Conservation (phyloP, 1,140 invertebrate species). For the Holcopasites calliopsidis region DNA sequence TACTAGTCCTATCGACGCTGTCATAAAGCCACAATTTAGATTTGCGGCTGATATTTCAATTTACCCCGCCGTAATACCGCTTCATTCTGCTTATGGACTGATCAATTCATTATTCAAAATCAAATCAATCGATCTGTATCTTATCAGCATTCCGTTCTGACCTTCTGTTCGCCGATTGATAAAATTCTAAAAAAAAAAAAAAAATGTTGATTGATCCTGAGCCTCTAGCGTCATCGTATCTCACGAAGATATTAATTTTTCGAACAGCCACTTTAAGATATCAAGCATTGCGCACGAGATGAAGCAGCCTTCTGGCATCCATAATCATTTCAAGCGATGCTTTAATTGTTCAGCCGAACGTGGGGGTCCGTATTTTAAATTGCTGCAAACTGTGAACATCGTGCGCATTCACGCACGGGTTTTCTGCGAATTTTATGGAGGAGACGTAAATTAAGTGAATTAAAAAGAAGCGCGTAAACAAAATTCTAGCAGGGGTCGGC, state of each 20-base stretch:
- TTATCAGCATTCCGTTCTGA: background rate
- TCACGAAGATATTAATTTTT: conserved; percentile 20
- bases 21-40: conserved; percentile 33
- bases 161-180: background rate
- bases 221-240: too few species aligned
- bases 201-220: too few species aligned
- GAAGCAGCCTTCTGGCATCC: conserved; percentile 35
- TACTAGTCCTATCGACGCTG: conserved; percentile 38
- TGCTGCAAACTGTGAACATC: conserved; percentile 4
- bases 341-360: conserved; percentile 71
- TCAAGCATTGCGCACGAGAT: conserved; percentile 2
- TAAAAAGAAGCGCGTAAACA: too few species aligned
- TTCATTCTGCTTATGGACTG: too few species aligned
- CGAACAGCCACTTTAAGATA: conserved; percentile 11
- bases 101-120: background rate
- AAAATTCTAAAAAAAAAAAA: too few species aligned
- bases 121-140: background rate
- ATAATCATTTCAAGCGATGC: conserved; percentile 42
- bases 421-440: background rate
- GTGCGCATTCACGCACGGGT: background rate
- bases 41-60: conserved; percentile 36
- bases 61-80: too few species aligned
- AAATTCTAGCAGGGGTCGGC: too few species aligned
- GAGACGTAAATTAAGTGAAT: too few species aligned
- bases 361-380: conserved; percentile 68